Evolutionary conservation across 2,113 vertebrate genomes (phyloP), one percentile per base, ranked within the genome.

Genomic region (Phalacrocorax aristotelis): DNA sequence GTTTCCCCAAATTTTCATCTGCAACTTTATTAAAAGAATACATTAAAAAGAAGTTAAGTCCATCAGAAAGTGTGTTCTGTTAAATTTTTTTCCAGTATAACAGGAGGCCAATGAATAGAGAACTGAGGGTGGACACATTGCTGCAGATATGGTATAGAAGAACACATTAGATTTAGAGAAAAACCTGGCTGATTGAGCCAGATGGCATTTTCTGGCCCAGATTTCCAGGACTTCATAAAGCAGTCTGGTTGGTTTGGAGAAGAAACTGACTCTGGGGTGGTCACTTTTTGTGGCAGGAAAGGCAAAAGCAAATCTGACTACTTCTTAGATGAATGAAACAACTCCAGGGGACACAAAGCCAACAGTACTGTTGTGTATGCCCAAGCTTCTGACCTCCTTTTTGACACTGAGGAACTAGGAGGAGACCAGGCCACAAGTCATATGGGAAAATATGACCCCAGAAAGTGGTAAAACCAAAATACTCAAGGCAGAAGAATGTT

Each of bases 1-100:
- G 89, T 96, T 96, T 95, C 76, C 83, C 52, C 40, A 90, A 82
- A 89, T 91, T 88, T 91, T 94, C 54, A 78, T 72, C 49, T 74
- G 70, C 15, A 65, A 25, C 15, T 61, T 89, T 64, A 79, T 79
- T 89, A 80, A 91, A 92, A 80, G 77, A 97, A 94, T 77, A 91
- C 71, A 95, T 79, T 72, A 46, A 86, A 74, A 86, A 86, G 68
- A 78, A 92, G 65, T 62, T 89, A 65, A 26, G 7, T 38, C 52
- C 83, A 72, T 79, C 62, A 66, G 81, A 71, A 51, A 58, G 25
- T 34, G 15, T 16, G 16, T 83, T 92, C 76, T 95, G 49, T 68
- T 96, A 64, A 62, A 78, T 74, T 62, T 87, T 71, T 91, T 40
- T 42, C 57, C 60, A 32, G 42, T 80, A 32, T n/a, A 89, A 64